Percentiles rank a stretch among this genome's conserved stretches.
phyloP scores from a whole-genome alignment of 2,113 vertebrate genomes.

The Pagrus major region DNA sequence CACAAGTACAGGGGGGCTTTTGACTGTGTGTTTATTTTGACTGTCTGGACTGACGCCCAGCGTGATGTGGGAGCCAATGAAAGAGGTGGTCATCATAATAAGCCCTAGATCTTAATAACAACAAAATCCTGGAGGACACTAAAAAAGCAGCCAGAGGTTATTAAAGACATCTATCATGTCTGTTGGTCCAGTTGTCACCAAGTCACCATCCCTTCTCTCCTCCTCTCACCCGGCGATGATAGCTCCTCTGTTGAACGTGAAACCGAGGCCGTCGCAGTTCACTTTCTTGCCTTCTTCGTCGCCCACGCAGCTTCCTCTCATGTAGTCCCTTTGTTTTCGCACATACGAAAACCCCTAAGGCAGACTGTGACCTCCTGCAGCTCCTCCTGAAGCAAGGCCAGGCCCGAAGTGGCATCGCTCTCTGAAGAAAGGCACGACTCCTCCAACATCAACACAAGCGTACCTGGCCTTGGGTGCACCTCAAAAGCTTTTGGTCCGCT shows the following conservation, averaged over 20 bases:
- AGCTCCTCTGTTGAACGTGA: slow-evolving; percentile 70
- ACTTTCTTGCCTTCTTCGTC: slow-evolving; percentile 30
- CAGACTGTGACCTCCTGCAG: slow-evolving; percentile 32
- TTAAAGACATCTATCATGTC: slow-evolving; percentile 84
- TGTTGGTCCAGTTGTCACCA: slow-evolving; percentile 60
- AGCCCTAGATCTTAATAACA: slow-evolving; percentile 80
- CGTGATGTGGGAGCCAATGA: slow-evolving; percentile 87
- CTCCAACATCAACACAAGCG: slow-evolving; percentile 50
- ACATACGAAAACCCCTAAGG: slow-evolving; percentile 34
- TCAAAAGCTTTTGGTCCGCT: slow-evolving; percentile 67
- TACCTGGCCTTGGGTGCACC: slow-evolving; percentile 67
- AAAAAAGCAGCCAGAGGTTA: slow-evolving; percentile 77
- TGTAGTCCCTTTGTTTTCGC: slow-evolving; percentile 80
- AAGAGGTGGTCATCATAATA: slow-evolving; percentile 88
- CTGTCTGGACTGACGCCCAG: slow-evolving; percentile 82
- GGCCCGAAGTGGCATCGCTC: slow-evolving; percentile 54
- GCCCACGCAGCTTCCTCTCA: slow-evolving; percentile 36
- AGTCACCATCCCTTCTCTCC: slow-evolving; percentile 43
- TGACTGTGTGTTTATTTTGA: slow-evolving; percentile 72
- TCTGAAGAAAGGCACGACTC: slow-evolving; percentile 29
- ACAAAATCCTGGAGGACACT: slow-evolving; percentile 73
- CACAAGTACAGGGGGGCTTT: slow-evolving; percentile 47
- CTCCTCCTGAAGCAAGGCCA: slow-evolving; percentile 49
- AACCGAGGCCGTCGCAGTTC: slow-evolving; percentile 44
- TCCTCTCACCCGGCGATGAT: slow-evolving; percentile 43